Evolutionary conservation across 2,888 invertebrate genomes (phyloP), one percentile per base, ranked within the genome.

Genomic region (Euclidia mi): DNA sequence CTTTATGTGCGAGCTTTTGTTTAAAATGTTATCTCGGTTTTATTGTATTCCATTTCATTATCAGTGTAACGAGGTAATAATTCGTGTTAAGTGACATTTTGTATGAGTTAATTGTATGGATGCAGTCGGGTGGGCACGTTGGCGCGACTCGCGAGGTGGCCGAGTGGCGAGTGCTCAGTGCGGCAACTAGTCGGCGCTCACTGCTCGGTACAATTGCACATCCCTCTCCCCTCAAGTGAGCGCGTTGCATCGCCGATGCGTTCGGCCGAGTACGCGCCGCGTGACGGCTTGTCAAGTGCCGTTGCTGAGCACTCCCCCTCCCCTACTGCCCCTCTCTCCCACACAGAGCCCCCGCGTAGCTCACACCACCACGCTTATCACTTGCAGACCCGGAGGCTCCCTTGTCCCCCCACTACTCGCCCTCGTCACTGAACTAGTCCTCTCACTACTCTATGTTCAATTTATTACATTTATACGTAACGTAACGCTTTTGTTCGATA

Each of bases 261-360:
- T 72, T 78, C 76, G 78, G 75, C 65, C 60, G 66, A 59, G 66
- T 65, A 74, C 77, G 76, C 59, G 74, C 85, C 82, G 81, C 82
- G 86, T 87, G 87, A 85, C 86, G 79, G 69, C 65, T 68, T 71
- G 85, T 85, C 89, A 88, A 85, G 87, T 87, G 85, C 69, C 81
- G 55, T 46, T 65, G 71, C 55, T 61, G 58, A 62, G 58, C 71
- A 50, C 59, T 52, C 53, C 57, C 59, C 70, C 25, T 45, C 57
- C 51, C 53, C 53, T 45, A 51, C 51, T 15, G 41, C 49, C 37
- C 56, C 34, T 49, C 50, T 46, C 37, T 40, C 37, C 46, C 56
- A 45, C 58, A 46, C 65, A 57, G 44, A 6, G 49, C 42, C 4
- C 37, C 60, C 42, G 48, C 41, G 32, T 40, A 34, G 41, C 58